Conservation (phyloP, 2,113 vertebrate species). For the Microcebus murinus region DNA sequence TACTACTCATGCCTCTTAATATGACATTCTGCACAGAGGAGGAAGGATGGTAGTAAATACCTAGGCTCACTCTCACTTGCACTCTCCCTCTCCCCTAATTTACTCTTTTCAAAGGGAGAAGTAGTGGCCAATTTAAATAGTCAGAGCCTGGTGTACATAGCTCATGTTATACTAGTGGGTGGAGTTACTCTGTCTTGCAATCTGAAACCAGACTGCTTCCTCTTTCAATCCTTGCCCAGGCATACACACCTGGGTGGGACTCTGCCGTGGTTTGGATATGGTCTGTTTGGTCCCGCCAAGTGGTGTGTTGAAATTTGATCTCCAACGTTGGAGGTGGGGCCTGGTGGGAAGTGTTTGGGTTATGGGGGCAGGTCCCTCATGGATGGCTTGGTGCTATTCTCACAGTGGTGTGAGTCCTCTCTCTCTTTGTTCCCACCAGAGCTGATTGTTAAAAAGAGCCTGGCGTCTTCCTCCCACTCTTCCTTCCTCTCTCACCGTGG, state of each 20-base stretch:
- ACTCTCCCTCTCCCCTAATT: too few relatives aligned
- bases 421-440: neutral
- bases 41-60: neutral
- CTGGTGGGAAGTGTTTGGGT: neutral
- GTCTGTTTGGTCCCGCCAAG: neutral
- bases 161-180: neutral
- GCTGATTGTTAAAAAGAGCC: neutral
- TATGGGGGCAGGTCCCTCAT: neutral
- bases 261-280: neutral
- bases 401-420: neutral
- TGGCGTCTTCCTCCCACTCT: neutral
- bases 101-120: neutral
- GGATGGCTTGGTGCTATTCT: neutral
- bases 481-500: neutral
- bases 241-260: neutral
- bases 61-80: fast-evolving
- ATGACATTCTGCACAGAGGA: neutral
- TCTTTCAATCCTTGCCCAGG: neutral
- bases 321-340: neutral
- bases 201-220: neutral
- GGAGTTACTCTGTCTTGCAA: neutral
- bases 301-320: neutral
- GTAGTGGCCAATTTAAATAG: neutral
- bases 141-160: neutral
- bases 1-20: neutral